These are phyloP conservation scores for Stegodyphus dumicola DNA, from an alignment of 1,140 invertebrate species.

Conservation along the genomic window DNA sequence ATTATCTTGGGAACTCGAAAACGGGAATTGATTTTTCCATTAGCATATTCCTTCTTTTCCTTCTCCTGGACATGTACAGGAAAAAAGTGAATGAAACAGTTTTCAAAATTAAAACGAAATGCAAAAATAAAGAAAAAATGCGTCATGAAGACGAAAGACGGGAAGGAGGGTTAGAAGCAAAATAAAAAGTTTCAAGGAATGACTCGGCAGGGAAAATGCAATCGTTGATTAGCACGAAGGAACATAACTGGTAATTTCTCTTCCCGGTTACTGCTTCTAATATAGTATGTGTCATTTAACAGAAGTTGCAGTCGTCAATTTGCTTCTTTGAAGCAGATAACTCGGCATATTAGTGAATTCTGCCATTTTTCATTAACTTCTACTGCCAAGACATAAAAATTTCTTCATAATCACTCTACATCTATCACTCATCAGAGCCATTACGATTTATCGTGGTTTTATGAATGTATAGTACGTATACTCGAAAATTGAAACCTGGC, in stretches of 20 bases:
- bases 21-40: constrained; percentile 59
- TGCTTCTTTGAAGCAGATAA: neutral
- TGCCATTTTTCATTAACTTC: neutral
- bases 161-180: constrained; percentile 2
- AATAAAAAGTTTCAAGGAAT: constrained; percentile 25
- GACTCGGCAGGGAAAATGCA: constrained; percentile 13
- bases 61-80: neutral
- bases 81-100: constrained; percentile 42
- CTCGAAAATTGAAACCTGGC: too few species aligned
- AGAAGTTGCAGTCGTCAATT: neutral
- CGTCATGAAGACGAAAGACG: constrained; percentile 23
- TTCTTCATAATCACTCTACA: too few species aligned
- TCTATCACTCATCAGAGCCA: too few species aligned
- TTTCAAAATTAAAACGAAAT: constrained; percentile 49
- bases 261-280: constrained; percentile 23
- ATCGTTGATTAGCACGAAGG: constrained; percentile 50
- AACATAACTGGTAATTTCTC: constrained; percentile 47
- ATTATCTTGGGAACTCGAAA: constrained; percentile 52
- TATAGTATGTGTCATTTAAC: constrained; percentile 47
- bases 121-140: constrained; percentile 10
- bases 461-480: too few species aligned
- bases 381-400: too few species aligned
- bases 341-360: neutral
- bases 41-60: constrained; percentile 46
- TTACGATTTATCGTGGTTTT: too few species aligned